Evolutionary conservation across 2,113 vertebrate genomes (phyloP).

Genomic region (Brachionichthys hirsutus): DNA sequence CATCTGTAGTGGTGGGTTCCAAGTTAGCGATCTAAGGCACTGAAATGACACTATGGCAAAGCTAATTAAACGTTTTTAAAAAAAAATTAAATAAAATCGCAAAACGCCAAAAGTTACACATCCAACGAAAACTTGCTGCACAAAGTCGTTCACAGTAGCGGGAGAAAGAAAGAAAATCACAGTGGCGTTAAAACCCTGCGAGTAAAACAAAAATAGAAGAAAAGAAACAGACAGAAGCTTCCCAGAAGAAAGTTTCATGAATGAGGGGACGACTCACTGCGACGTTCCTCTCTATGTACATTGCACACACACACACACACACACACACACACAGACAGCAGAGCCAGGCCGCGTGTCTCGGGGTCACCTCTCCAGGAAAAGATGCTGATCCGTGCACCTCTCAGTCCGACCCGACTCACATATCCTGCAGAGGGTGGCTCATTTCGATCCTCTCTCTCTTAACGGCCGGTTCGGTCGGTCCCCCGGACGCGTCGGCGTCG

Average conservation of each 20-base stretch:
- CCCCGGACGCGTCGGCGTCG: conserved; percentile 74
- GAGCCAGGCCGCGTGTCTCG: not conserved
- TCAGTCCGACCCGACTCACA: conserved; percentile 69
- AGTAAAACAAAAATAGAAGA: conserved; percentile 19
- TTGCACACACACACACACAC: conserved; percentile 50
- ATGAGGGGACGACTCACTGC: conserved; percentile 29
- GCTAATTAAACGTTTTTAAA: conserved; percentile 47
- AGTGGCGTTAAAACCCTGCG: conserved; percentile 49
- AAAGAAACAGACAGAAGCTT: conserved; percentile 11
- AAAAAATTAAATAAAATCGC: conserved; percentile 3
- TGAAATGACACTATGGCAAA: conserved; percentile 80
- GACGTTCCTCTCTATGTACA: conserved; percentile 60
- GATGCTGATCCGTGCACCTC: conserved; percentile 6
- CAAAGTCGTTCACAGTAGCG: conserved; percentile 73
- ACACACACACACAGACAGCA: conserved; percentile 21
- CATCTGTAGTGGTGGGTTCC: conserved; percentile 67
- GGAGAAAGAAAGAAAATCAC: conserved; percentile 42
- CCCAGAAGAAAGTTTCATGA: conserved; percentile 17
- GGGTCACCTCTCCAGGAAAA: not conserved
- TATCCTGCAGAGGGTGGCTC: conserved; percentile 87
- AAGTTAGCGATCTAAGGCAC: conserved; percentile 80
- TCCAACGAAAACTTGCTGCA: conserved; percentile 59
- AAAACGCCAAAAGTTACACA: conserved; percentile 50
- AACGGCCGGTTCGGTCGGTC: conserved; percentile 83
- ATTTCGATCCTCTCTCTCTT: conserved; percentile 91